These are phyloP conservation scores for Aegypius monachus DNA, from an alignment of 2,113 vertebrate genomes.

Conservation along the genomic window DNA sequence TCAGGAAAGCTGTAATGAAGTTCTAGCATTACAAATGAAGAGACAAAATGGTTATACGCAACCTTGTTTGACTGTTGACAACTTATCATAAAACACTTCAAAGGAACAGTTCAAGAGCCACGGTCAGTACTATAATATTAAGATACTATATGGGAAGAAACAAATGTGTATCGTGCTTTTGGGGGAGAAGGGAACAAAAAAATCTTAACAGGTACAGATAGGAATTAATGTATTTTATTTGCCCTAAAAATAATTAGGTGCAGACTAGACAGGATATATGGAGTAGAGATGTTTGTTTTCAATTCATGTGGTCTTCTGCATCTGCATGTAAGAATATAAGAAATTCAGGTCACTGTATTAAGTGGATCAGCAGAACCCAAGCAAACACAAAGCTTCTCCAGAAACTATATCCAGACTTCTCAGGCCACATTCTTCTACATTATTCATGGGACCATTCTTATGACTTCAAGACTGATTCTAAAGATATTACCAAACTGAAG, in stretches of 20 bases:
- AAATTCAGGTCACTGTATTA: accelerated
- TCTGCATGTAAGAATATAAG: neutral
- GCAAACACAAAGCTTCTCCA: neutral
- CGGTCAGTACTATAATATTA: neutral
- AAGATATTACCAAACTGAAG: neutral
- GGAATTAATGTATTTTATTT: neutral
- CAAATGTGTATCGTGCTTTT: neutral
- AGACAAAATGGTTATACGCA: neutral
- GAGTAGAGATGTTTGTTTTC: neutral
- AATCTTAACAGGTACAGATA: neutral
- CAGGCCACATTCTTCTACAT: neutral
- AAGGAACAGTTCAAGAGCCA: neutral
- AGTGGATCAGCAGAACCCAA: neutral
- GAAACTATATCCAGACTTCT: neutral
- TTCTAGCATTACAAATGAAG: neutral
- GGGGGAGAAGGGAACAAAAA: neutral
- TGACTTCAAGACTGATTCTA: neutral
- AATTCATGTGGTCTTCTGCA: neutral
- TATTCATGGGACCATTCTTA: neutral
- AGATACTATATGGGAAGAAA: neutral
- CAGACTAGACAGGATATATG: neutral
- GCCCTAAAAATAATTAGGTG: neutral
- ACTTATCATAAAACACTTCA: neutral
- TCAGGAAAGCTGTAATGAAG: neutral
- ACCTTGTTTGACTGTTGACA: neutral